Conservation (phyloP, 2,113 vertebrate species). For the Prolemur simus region DNA sequence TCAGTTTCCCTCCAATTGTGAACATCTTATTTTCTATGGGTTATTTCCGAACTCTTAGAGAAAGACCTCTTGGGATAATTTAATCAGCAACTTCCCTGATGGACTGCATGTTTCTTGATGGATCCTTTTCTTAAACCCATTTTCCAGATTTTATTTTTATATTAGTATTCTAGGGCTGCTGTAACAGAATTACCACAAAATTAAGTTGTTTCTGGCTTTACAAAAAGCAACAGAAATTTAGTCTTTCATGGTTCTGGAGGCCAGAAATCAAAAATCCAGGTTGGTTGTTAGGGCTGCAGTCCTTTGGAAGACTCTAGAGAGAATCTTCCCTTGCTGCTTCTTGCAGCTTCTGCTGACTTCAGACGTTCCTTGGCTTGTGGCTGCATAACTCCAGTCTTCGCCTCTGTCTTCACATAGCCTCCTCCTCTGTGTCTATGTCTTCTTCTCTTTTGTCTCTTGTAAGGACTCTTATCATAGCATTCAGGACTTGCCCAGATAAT, state of each 20-base stretch:
- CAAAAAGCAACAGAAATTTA: not conserved
- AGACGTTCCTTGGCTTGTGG: not conserved
- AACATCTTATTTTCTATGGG: not conserved
- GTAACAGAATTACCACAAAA: not conserved
- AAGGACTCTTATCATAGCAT: not conserved
- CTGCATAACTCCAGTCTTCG: not conserved
- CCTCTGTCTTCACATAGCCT: not conserved
- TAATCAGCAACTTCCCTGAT: not conserved
- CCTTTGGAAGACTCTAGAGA: not conserved
- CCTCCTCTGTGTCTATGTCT: not conserved
- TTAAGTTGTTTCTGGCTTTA: not conserved
- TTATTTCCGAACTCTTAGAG: not conserved
- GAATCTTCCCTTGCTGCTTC: not conserved
- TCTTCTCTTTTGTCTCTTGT: not conserved
- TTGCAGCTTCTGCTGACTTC: not conserved
- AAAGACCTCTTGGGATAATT: not conserved
- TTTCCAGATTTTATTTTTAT: not conserved
- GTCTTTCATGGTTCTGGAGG: not conserved
- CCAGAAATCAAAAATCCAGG: not conserved
- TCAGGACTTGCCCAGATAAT: not conserved
- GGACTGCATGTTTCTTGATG: not conserved
- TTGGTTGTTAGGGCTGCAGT: not conserved
- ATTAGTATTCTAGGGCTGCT: not conserved
- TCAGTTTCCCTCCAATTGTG: not conserved
- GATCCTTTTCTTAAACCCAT: not conserved